Evolutionary conservation across 2,888 invertebrate species (phyloP), one percentile per base, ranked within the genome.

Genomic region (Actias luna): DNA sequence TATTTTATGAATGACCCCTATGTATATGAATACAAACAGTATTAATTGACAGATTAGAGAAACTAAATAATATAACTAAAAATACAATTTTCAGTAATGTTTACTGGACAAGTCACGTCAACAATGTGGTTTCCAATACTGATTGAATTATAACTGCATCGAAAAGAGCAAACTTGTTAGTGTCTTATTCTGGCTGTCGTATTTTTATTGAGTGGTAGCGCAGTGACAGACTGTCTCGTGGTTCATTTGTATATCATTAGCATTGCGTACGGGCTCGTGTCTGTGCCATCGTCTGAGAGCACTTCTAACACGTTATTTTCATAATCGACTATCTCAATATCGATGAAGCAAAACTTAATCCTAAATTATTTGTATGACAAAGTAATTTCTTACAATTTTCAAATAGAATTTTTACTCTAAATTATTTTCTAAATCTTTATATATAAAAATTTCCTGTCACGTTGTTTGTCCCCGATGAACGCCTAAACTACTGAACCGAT

Each of bases 201-300:
- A 27, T 64, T 27, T 60, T 57, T 58, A 59, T 63, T 27, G 52
- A 62, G 39, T 52, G 68, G 62, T 69, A 63, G 31, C 50, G 68
- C 62, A 69, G 63, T 67, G 68, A 70, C 71, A 73, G 71, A 69
- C 70, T 73, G 73, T 75, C 73, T 75, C 66, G 68, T 67, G 60
- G 70, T 82, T 83, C 80, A 83, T 85, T 83, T 85, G 82, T 85
- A 80, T 82, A 80, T 79, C 79, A 85, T 86, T 85, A 84, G 72
- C 78, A 76, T 78, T 66, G 69, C 69, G 71, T 66, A 68, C 66
- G 67, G 64, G 65, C 63, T 36, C 35, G 57, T 46, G 59, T 58
- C 59, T 61, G 63, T 62, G 62, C 55, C 59, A 5, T 71, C 71
- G 68, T 67, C 61, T 65, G 68, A 68, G 64, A 61, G 71, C 69